Evolutionary conservation across 2,888 invertebrate species (phyloP).

Genomic region (Torymus auratus): DNA sequence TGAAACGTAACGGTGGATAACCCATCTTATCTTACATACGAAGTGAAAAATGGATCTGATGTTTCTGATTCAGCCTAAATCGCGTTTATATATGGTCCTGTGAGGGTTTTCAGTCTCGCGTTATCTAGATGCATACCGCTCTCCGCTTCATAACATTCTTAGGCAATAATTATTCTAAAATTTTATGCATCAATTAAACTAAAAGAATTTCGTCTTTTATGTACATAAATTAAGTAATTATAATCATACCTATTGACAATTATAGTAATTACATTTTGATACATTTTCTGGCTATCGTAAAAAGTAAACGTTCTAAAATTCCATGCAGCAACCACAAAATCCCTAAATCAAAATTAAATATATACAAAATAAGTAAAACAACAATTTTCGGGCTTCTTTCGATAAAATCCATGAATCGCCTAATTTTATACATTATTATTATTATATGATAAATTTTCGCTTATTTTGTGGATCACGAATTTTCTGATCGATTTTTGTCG

Average conservation of each 20-base stretch:
- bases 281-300: constrained; percentile 55
- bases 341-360: constrained; percentile 53
- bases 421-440: constrained; percentile 50
- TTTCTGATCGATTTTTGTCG: constrained; percentile 25
- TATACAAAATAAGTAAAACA: constrained; percentile 55
- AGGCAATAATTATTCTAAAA: constrained; percentile 59
- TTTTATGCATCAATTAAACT: constrained; percentile 58
- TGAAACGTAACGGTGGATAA: constrained; percentile 38
- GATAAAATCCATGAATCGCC: constrained; percentile 43
- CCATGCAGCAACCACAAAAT: constrained; percentile 56
- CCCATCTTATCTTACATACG: constrained; percentile 42
- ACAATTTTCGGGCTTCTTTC: constrained; percentile 35
- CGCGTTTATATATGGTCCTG: constrained; percentile 48
- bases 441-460: constrained; percentile 22
- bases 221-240: constrained; percentile 60
- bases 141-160: constrained; percentile 60
- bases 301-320: constrained; percentile 54
- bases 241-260: constrained; percentile 58
- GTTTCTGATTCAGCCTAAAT: constrained; percentile 31
- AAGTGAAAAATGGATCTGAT: constrained; percentile 51
- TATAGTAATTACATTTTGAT: constrained; percentile 61
- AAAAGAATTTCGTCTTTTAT: constrained; percentile 57
- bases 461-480: constrained; percentile 38
- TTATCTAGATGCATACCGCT: constrained; percentile 58
- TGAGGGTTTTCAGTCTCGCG: constrained; percentile 58